Conservation (phyloP, 1,140 invertebrate genomes). For the Megathymus violae region DNA sequence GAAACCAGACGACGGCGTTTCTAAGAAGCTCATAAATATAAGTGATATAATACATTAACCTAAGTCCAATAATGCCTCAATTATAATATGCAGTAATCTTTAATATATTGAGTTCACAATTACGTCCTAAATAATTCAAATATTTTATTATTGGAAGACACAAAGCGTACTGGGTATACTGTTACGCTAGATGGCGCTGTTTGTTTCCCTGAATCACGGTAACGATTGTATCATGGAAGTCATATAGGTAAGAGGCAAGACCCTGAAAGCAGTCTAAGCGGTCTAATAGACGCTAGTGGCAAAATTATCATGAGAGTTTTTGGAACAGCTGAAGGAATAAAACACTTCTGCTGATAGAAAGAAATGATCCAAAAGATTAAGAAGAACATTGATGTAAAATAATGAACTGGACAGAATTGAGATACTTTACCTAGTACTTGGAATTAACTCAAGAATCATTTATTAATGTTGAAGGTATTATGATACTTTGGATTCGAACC, state of each 20-base stretch:
- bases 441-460: too few relatives aligned
- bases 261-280: neutral
- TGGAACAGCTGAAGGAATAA: too few relatives aligned
- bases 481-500: too few relatives aligned
- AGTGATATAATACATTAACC: constrained; percentile 24
- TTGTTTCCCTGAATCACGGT: neutral
- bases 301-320: neutral
- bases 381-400: too few relatives aligned
- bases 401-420: too few relatives aligned
- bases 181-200: neutral
- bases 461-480: too few relatives aligned
- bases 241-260: neutral
- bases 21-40: constrained; percentile 54
- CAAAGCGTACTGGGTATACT: neutral
- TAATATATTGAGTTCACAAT: too few relatives aligned
- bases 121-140: neutral
- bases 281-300: neutral
- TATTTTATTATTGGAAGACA: neutral
- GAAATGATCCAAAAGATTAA: too few relatives aligned
- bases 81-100: neutral
- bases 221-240: neutral
- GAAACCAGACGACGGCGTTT: constrained; percentile 46
- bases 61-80: constrained; percentile 5
- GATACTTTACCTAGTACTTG: too few relatives aligned
- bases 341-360: too few relatives aligned